These are phyloP conservation scores for Hipposideros larvatus DNA, from an alignment of 2,797 vertebrate genomes.

Conservation along the genomic window DNA sequence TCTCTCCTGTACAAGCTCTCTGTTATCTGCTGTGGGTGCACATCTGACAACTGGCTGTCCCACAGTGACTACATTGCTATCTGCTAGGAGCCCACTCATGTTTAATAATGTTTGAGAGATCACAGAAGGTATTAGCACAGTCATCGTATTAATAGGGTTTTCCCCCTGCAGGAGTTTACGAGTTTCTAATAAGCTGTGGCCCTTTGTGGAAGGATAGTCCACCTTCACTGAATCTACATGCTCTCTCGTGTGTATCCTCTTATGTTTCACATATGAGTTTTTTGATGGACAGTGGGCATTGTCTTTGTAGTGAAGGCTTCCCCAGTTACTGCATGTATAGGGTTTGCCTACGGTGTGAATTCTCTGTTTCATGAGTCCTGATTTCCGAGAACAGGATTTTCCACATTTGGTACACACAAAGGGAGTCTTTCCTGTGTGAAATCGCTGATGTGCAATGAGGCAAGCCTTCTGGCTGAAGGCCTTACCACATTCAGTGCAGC, in stretches of 20 bases:
- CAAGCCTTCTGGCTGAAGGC: conserved; percentile 63
- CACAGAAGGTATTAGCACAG: conserved; percentile 13
- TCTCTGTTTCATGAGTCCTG: conserved; percentile 12
- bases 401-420: conserved; percentile 48
- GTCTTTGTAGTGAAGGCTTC: conserved; percentile 26
- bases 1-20: neutral
- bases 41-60: neutral
- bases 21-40: neutral
- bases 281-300: neutral
- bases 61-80: neutral
- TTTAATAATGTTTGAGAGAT: conserved; percentile 21
- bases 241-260: conserved; percentile 44
- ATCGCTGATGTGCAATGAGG: conserved; percentile 50
- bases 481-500: conserved; percentile 61
- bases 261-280: conserved; percentile 46
- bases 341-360: conserved; percentile 28
- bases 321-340: neutral
- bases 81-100: conserved; percentile 25
- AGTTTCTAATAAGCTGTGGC: conserved; percentile 25
- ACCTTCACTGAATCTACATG: neutral
- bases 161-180: neutral
- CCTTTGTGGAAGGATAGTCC: neutral
- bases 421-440: conserved; percentile 53
- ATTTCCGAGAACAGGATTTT: neutral
- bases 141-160: conserved; percentile 6